Percentiles rank a stretch among this genome's conserved stretches.
phyloP scores from a whole-genome alignment of 2,113 vertebrate genomes.

The Chamaetylas fuelleborni region DNA sequence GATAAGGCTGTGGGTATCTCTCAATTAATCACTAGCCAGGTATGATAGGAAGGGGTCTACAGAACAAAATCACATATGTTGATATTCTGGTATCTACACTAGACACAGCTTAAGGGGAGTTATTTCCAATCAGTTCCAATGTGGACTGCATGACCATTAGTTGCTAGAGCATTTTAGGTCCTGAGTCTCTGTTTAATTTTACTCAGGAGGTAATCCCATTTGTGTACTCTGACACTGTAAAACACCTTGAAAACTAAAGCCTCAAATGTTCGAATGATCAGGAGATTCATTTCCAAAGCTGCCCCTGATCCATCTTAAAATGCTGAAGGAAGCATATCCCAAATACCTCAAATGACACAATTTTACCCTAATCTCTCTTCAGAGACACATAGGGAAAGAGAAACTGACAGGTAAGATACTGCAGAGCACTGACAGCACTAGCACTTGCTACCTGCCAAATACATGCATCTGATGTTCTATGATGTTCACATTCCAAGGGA shows the following conservation, averaged over 20 bases:
- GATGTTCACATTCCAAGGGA: background rate
- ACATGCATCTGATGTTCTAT: background rate
- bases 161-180: background rate
- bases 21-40: background rate
- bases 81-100: background rate
- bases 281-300: background rate
- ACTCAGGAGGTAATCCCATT: background rate
- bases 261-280: background rate
- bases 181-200: background rate
- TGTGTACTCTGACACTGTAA: background rate
- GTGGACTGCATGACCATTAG: background rate
- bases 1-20: background rate
- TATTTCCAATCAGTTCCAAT: background rate
- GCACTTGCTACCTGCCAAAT: background rate
- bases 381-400: background rate
- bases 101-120: background rate
- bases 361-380: background rate
- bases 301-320: background rate
- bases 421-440: background rate
- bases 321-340: background rate
- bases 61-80: background rate
- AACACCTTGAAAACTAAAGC: background rate
- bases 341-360: background rate
- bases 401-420: background rate
- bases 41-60: background rate